These are phyloP conservation scores for Notolabrus celidotus DNA, from an alignment of 2,797 vertebrate species.

Conservation along the genomic window DNA sequence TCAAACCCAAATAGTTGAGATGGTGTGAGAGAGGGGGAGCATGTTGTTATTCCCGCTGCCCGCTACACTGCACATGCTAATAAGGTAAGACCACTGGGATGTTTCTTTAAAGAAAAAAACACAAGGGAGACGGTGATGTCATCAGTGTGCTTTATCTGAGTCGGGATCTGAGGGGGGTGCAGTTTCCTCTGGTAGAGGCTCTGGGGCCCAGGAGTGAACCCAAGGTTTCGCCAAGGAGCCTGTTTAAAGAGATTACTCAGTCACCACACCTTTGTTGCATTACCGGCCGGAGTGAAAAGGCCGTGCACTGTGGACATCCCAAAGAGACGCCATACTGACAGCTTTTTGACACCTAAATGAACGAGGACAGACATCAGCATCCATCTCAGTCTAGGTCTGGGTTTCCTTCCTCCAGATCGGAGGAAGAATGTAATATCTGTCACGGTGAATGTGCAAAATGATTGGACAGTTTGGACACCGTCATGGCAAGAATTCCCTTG, in stretches of 20 bases:
- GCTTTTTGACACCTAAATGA: constrained; percentile 53
- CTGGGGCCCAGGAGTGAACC: constrained; percentile 65
- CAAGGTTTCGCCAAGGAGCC: constrained; percentile 67
- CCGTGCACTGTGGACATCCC: constrained; percentile 64
- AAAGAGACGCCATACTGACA: constrained; percentile 58
- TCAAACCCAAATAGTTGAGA: constrained; percentile 68
- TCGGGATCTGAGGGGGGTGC: constrained; percentile 69
- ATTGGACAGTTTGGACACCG: neutral
- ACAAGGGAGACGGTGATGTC: constrained; percentile 77
- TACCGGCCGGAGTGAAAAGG: constrained; percentile 69
- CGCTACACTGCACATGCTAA: constrained; percentile 78
- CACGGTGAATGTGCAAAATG: neutral
- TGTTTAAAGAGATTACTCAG: constrained; percentile 79
- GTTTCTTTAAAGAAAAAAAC: constrained; percentile 19
- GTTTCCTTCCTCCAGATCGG: constrained; percentile 5
- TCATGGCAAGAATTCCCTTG: neutral
- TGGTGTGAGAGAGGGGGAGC: constrained; percentile 68
- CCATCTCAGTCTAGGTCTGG: constrained; percentile 2
- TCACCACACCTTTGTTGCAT: constrained; percentile 83
- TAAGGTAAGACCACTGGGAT: constrained; percentile 75
- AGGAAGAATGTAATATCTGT: neutral
- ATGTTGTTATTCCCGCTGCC: constrained; percentile 76
- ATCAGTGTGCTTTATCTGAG: constrained; percentile 74
- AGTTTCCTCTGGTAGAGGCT: constrained; percentile 76
- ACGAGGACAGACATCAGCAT: constrained; percentile 22